Base-by-base conservation (phyloP, 2,888 invertebrate genomes). In the Mesorhabditis belari region DNA sequence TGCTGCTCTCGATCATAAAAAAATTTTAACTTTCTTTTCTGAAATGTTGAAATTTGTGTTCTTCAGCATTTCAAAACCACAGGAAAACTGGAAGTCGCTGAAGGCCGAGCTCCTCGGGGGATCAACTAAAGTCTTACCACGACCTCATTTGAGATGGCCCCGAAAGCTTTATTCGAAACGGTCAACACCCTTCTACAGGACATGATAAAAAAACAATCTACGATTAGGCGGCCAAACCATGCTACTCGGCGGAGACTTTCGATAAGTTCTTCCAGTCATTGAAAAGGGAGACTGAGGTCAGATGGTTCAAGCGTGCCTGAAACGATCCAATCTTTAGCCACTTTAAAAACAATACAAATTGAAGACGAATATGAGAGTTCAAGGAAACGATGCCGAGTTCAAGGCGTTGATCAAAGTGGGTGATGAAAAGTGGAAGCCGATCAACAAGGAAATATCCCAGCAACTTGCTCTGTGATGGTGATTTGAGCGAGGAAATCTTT, bases 181-280 rank as follows among this genome's bases (percentile, higher is more conserved):
- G 50, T 60, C 6, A 60, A 63, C 54, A 23, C 28, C 2, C 26
- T 63, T 3, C 56, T 67, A 5, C 44, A 60, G 21, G 67, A 67
- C 19, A 23, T 62, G 17, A 62, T 49, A 6, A 9, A 53, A 21
- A 53, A 27, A 9, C 54, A 0, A 12, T 6, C n/a, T 35, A n/a
- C 65, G 64, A 3, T 65, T 68, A 50, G 68, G 64, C 17, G 64
- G 65, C 21, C 58, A 62, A 50, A 27, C 26, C 0, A 26, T 67
- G 0, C 28, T 67, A 5, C 9, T 63, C 0, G 67, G 67, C 5
- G 67, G 65, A 25, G 67, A 67, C 50, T 65, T 63, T 28, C 49
- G 63, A 2, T 63, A 68, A 44, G 58, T 58, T 17, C 29, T 67
- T 2, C 67, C 65, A 2, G 58, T 67, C 4, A 19, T 63, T 12